Percentiles rank a stretch among this genome's conserved stretches.
phyloP scores from a whole-genome alignment of 2,888 invertebrate genomes.

The Unio pictorum region DNA sequence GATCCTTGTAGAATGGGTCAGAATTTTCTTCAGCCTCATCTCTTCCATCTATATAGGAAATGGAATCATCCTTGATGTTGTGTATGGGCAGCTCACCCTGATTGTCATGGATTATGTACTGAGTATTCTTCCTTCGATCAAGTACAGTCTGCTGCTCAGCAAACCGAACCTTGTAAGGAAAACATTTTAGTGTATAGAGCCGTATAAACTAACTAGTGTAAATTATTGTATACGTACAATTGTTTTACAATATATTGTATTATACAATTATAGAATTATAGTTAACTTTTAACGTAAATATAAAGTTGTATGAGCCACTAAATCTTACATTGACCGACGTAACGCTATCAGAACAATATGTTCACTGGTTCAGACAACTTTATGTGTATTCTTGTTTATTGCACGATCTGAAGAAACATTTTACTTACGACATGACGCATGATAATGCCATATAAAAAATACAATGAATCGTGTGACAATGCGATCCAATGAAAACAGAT shows the following conservation, averaged over 20 bases:
- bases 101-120: constrained; percentile 56
- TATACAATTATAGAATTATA: not conserved
- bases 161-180: constrained; percentile 47
- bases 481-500: no score
- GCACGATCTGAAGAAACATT: no score
- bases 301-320: no score
- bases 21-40: constrained; percentile 1
- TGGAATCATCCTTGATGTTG: constrained; percentile 46
- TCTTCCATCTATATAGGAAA: constrained; percentile 45
- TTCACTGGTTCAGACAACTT: no score
- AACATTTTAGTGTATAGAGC: not conserved
- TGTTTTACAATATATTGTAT: no score
- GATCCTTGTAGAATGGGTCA: constrained; percentile 58
- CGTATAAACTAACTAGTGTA: not conserved
- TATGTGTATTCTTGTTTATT: no score
- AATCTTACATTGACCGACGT: no score
- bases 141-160: constrained; percentile 61
- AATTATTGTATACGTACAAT: not conserved
- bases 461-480: no score
- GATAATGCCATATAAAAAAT: no score
- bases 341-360: no score
- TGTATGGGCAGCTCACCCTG: constrained; percentile 57
- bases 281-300: not conserved
- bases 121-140: constrained; percentile 48
- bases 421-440: no score